phyloP scores from a whole-genome alignment of 1,140 invertebrate genomes.

The Hyposmocoma kahamanoa region DNA sequence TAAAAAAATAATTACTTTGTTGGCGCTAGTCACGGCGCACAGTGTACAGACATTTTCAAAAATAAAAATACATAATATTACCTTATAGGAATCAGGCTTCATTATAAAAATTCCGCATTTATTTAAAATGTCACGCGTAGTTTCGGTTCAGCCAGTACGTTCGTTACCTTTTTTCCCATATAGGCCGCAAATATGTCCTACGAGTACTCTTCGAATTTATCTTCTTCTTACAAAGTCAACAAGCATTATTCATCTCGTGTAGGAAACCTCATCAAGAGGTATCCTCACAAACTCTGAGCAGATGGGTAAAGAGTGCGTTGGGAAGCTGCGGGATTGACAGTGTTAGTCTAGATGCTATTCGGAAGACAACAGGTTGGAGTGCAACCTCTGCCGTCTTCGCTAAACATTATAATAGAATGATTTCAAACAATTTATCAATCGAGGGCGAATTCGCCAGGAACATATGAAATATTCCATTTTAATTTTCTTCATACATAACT shows the following conservation, averaged over 20 bases:
- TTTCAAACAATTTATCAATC: not conserved
- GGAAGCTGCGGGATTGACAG: not conserved
- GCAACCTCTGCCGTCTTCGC: not conserved
- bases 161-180: not conserved
- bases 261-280: not conserved
- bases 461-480: not conserved
- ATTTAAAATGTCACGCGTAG: slow-evolving; percentile 1
- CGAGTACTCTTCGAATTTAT: not conserved
- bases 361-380: not conserved
- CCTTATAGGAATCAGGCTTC: not conserved
- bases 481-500: not conserved
- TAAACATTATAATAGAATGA: not conserved
- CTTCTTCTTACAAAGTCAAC: not conserved
- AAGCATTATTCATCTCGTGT: not conserved
- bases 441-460: not conserved
- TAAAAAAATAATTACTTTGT: slow-evolving; percentile 7
- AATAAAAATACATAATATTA: slow-evolving; percentile 1
- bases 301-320: not conserved
- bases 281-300: not conserved
- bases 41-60: slow-evolving; percentile 1
- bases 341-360: not conserved
- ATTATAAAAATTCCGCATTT: slow-evolving; percentile 7
- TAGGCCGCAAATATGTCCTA: slow-evolving; percentile 3
- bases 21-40: slow-evolving; percentile 5
- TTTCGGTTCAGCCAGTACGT: not conserved